Conservation (phyloP, 2,888 invertebrate genomes). For the Elysia crispata region DNA sequence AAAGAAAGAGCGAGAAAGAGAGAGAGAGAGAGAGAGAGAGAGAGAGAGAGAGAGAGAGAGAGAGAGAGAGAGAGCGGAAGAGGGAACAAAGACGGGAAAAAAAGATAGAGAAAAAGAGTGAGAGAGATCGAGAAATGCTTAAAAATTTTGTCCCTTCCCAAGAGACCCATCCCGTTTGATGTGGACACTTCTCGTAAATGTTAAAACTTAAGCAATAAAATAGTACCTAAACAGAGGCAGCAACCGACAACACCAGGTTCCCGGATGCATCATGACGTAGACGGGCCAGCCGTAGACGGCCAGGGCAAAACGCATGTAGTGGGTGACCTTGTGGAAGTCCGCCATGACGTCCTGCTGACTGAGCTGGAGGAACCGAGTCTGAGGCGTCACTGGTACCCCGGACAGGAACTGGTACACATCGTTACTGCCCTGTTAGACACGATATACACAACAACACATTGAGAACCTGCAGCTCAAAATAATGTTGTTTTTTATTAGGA, state of each 20-base stretch:
- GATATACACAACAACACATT: no score
- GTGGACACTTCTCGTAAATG: background rate
- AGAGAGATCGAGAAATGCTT: no score
- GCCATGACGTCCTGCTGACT: constrained; percentile 82
- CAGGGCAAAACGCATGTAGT: constrained; percentile 90
- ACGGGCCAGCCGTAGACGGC: constrained; percentile 94
- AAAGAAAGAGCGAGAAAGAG: background rate
- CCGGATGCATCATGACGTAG: constrained; percentile 86
- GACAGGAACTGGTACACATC: constrained; percentile 91
- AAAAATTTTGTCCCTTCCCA: no score
- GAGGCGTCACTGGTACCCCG: constrained; percentile 89
- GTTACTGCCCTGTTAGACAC: constrained; percentile 83
- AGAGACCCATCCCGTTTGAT: background rate
- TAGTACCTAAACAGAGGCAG: constrained; percentile 83
- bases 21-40: background rate
- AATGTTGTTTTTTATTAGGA: no score
- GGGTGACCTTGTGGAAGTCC: constrained; percentile 79
- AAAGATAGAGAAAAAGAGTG: no score
- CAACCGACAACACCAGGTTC: constrained; percentile 85
- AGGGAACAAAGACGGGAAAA: no score
- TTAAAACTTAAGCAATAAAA: background rate
- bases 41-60: no score
- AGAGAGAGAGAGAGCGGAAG: no score
- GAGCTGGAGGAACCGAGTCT: constrained; percentile 88
- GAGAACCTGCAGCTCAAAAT: no score